Evolutionary conservation across 2,113 vertebrate genomes (phyloP), one percentile per base, ranked within the genome.

Genomic region (Serinus canaria): DNA sequence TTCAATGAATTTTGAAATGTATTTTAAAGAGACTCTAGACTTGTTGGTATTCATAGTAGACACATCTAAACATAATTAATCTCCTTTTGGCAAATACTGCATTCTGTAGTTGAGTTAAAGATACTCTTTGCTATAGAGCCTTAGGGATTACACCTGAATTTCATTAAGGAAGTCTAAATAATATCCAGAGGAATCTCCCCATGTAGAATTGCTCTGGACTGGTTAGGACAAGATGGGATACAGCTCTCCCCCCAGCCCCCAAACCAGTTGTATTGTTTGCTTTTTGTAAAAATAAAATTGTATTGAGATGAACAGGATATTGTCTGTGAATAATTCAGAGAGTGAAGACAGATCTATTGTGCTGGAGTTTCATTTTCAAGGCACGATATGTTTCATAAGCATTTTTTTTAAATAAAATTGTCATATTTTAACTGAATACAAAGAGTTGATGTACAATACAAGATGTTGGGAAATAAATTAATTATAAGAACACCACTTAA

Each of bases 141-240:
- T 97, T 88, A 95, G 98, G 98, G 98, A 97, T 97, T 98, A 96
- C 98, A 99, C 98, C 98, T 99, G 98, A 99, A 98, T 97, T 97
- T 98, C 96, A 97, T 97, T 95, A 97, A 90, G 94, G 59, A 97
- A 95, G 88, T 83, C 96, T 92, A 95, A 97, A 92, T 97, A 97
- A 94, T 97, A 97, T 92, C 73, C 63, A 91, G 79, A 97, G 94
- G 95, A 97, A 97, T 98, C 96, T 97, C 74, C 60, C 35, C 78
- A 90, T 92, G 96, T 89, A 97, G 74, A 96, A 58, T 95, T 97
- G 89, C 94, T 95, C 95, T 53, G 72, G 95, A 95, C 97, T 96
- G 96, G 97, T 98, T 97, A 97, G 90, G 94, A 97, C 97, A 97
- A 97, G 97, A 97, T 84, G 79, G 68, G 60, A 84, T 97, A 31